These are phyloP conservation scores for Agrilus cyanescens DNA, from an alignment of 2,888 invertebrate species.

Conservation along the genomic window DNA sequence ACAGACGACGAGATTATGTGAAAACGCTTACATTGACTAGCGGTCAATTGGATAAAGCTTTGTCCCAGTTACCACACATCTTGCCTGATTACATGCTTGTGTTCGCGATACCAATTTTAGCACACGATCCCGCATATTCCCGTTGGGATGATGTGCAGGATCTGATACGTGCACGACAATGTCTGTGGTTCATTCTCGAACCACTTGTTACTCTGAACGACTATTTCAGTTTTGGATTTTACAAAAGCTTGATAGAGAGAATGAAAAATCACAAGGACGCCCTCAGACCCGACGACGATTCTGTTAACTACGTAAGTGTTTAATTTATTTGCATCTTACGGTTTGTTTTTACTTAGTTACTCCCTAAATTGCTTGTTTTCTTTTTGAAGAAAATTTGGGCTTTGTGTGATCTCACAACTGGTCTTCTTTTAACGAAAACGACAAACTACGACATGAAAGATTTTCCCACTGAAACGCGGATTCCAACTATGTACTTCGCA, in stretches of 20 bases:
- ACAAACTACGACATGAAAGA: slow-evolving; percentile 82
- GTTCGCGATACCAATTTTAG: slow-evolving; percentile 89
- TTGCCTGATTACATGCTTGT: slow-evolving; percentile 96
- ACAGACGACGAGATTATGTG: slow-evolving; percentile 80
- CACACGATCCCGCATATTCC: slow-evolving; percentile 82
- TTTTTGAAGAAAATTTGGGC: slow-evolving; percentile 83
- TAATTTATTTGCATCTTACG: slow-evolving; percentile 1
- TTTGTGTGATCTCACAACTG: slow-evolving; percentile 88
- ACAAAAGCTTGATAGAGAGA: slow-evolving; percentile 82
- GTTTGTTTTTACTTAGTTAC: no score
- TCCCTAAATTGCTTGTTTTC: no score
- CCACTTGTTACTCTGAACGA: slow-evolving; percentile 89
- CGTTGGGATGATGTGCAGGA: slow-evolving; percentile 65
- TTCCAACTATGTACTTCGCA: slow-evolving; percentile 85
- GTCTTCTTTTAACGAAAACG: slow-evolving; percentile 78
- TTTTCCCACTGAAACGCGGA: slow-evolving; percentile 72
- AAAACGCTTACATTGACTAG: slow-evolving; percentile 68
- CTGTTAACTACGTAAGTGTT: slow-evolving; percentile 64
- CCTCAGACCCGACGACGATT: slow-evolving; percentile 68
- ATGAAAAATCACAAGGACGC: slow-evolving; percentile 94
- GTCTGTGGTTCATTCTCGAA: slow-evolving; percentile 89
- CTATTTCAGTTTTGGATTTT: slow-evolving; percentile 89
- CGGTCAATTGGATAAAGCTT: slow-evolving; percentile 51
- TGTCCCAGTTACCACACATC: slow-evolving; percentile 72
- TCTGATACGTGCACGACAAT: slow-evolving; percentile 68